phyloP scores from a whole-genome alignment of 2,888 invertebrate species.

The Sericinus montela region DNA sequence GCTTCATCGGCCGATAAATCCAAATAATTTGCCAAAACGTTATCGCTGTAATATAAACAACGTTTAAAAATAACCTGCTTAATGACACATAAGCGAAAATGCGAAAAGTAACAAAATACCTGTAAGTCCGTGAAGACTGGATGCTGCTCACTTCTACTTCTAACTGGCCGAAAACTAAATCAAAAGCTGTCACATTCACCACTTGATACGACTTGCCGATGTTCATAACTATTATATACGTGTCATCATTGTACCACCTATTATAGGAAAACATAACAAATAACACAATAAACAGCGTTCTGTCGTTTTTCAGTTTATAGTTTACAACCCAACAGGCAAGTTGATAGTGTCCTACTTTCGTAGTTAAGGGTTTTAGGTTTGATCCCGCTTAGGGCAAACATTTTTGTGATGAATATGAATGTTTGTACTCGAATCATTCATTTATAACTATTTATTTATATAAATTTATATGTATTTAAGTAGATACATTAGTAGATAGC shows the following conservation, averaged over 20 bases:
- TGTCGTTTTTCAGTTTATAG: too few relatives aligned
- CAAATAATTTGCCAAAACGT: constrained; percentile 51
- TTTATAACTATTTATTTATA: too few relatives aligned
- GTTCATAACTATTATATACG: constrained; percentile 78
- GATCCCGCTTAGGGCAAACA: too few relatives aligned
- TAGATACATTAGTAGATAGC: too few relatives aligned
- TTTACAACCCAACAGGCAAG: too few relatives aligned
- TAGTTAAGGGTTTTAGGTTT: too few relatives aligned
- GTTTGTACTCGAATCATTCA: too few relatives aligned
- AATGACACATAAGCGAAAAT: not conserved
- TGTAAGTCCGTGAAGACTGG: constrained; percentile 65
- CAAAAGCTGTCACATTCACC: constrained; percentile 76
- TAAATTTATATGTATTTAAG: too few relatives aligned
- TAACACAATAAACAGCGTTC: too few relatives aligned
- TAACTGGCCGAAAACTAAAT: constrained; percentile 68
- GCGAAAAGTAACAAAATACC: constrained; percentile 44
- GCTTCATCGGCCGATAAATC: constrained; percentile 65
- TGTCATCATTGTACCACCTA: constrained; percentile 68
- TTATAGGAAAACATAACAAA: too few relatives aligned
- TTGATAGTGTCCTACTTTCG: too few relatives aligned
- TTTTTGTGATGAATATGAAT: too few relatives aligned
- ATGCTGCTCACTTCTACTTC: constrained; percentile 76
- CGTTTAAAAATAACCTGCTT: not conserved
- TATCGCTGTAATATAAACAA: constrained; percentile 54
- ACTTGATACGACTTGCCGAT: constrained; percentile 68